A percentile compares a stretch with the other conserved stretches of the same genome.
Conservation (phyloP, 2,797 vertebrate species). For the Ptychadena robeensis region DNA sequence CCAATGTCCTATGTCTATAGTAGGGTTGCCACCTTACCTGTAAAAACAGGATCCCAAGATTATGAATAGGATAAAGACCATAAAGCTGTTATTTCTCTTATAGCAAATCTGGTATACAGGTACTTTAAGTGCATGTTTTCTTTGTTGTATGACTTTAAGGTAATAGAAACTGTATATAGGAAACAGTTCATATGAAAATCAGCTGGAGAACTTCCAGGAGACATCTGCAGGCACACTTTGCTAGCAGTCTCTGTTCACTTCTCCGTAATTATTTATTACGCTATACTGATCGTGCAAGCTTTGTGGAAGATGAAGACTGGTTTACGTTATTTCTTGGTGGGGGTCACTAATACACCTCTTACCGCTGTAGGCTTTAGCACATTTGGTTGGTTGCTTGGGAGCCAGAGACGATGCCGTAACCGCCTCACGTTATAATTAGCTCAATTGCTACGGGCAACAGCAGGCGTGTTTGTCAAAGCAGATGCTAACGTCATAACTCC, state of each 20-base stretch:
- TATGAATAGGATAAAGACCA: too few relatives aligned
- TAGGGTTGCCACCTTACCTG: too few relatives aligned
- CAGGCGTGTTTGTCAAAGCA: conserved; percentile 35
- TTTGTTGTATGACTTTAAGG: neutral
- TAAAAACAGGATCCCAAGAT: too few relatives aligned
- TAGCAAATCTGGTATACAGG: too few relatives aligned
- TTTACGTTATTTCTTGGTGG: conserved; percentile 13
- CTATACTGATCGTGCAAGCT: conserved; percentile 9
- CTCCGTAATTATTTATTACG: conserved; percentile 34
- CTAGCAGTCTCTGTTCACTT: conserved; percentile 15
- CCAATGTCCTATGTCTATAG: too few relatives aligned
- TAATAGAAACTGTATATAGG: neutral
- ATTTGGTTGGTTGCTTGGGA: conserved; percentile 47
- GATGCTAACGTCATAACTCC: conserved; percentile 25
- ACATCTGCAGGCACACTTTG: conserved; percentile 25
- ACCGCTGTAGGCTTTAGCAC: conserved; percentile 31
- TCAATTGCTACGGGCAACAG: conserved; percentile 44
- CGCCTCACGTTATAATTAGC: conserved; percentile 40
- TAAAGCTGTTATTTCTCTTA: too few relatives aligned
- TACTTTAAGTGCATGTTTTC: neutral
- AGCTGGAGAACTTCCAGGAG: conserved; percentile 36
- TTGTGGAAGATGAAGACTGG: conserved; percentile 16
- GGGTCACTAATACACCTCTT: conserved; percentile 24
- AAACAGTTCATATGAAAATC: conserved; percentile 1
- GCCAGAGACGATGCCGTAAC: conserved; percentile 9